Evolutionary conservation across 2,888 invertebrate genomes (phyloP), one percentile per base, ranked within the genome.

Genomic region (Dascillus cervinus): DNA sequence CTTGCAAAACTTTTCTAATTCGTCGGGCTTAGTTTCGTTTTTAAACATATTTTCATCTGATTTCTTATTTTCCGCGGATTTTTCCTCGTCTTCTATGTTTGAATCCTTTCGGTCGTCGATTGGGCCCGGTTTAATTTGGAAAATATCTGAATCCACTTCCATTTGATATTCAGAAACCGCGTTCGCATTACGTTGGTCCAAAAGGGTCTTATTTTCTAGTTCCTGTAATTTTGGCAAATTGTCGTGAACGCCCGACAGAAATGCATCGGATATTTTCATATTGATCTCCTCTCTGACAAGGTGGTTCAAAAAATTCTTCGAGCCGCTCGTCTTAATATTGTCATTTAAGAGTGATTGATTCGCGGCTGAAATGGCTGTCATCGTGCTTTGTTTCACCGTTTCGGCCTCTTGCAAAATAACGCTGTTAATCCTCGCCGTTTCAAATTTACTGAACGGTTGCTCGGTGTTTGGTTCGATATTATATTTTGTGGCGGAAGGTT

Each of bases 211-310:
- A 3, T 41, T 33, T 9, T 43, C 41, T 39, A 37, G 41, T 25
- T 30, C 23, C 13, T 26, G 23, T 11, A 43, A 29, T 8, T 46
- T 37, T 34, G 44, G 38, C 31, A 75, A 67, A 55, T 69, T 69
- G 43, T 76, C 77, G 46, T 72, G 71, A 11, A 70, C 73, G 41
- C 70, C 71, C 3, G 76, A 76, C 27, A 77, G 56, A 50, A 72
- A 69, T 1, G 77, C 76, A 47, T 77, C 77, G 13, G 65, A 59
- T 52, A 75, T 69, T 54, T 70, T 72, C 10, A 22, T 12, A 8
- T 43, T 36, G 10, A 37, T 31, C 6, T 34, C 35, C 23, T 39
- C 37, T 11, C 37, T 42, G 13, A 41, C 35, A 10, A 21, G 15
- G 13, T 29, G 17, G 4, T 9, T 13, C 6, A 11, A 9, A 12